A percentile compares a stretch with the other conserved stretches of the same genome.
phyloP scores from a whole-genome alignment of 2,888 invertebrate species.

The Morpho deidamia region DNA sequence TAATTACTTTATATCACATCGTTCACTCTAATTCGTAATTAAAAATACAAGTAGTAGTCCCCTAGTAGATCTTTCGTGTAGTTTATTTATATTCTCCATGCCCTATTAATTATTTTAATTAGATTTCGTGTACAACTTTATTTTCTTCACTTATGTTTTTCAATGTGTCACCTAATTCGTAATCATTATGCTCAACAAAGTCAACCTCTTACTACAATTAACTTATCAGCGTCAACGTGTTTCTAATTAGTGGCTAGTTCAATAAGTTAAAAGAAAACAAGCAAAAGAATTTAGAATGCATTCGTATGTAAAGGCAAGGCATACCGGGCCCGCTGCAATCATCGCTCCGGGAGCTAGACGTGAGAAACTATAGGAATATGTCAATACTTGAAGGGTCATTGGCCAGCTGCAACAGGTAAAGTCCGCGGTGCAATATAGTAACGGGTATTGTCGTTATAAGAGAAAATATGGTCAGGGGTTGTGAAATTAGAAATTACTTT shows the following conservation, averaged over 20 bases:
- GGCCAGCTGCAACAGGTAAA: slow-evolving; percentile 62
- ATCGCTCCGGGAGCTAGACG: slow-evolving; percentile 54
- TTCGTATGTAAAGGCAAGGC: slow-evolving; percentile 38
- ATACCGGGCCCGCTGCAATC: slow-evolving; percentile 40
- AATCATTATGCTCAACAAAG: no score
- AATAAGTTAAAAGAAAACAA: slow-evolving; percentile 15
- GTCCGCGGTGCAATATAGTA: slow-evolving; percentile 55
- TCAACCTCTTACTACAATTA: not conserved
- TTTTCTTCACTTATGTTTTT: no score
- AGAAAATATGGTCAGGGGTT: slow-evolving; percentile 7
- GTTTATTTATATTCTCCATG: no score
- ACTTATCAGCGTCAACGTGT: not conserved
- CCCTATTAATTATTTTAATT: no score
- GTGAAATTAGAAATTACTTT: slow-evolving; percentile 4
- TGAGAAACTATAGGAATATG: slow-evolving; percentile 77
- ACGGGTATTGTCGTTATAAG: slow-evolving; percentile 34
- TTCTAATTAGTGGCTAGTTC: slow-evolving; percentile 11
- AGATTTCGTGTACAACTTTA: no score
- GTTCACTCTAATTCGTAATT: no score
- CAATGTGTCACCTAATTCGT: no score
- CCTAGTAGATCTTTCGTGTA: no score
- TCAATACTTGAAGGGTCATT: slow-evolving; percentile 76
- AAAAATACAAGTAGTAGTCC: no score
- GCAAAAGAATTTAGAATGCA: slow-evolving; percentile 21
- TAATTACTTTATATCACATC: no score